These are phyloP conservation scores for Phasia obesa DNA, from an alignment of 2,888 invertebrate genomes.

Conservation along the genomic window DNA sequence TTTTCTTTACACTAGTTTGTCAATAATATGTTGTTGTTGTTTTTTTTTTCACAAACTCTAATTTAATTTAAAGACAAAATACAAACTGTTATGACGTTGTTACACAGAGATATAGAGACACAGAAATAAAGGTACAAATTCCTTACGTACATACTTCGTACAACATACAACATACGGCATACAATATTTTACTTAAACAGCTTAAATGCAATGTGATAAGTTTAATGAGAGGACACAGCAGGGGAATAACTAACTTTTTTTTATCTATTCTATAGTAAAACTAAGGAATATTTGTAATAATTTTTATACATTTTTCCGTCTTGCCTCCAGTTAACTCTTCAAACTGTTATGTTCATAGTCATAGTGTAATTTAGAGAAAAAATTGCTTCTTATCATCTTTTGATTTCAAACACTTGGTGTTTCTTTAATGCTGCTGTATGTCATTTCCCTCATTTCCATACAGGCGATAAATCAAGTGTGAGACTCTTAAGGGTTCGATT, in stretches of 20 bases:
- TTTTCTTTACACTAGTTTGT: conserved; percentile 1
- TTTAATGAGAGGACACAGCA: neutral
- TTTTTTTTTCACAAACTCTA: conserved; percentile 18
- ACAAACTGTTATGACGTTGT: conserved; percentile 30
- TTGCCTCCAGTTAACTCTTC: neutral
- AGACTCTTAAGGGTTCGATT: conserved; percentile 91
- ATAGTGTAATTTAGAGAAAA: neutral
- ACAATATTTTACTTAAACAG: conserved; percentile 19
- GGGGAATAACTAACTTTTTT: neutral
- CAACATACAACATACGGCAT: conserved; percentile 17
- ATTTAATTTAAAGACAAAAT: conserved; percentile 27
- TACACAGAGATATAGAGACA: conserved; percentile 21
- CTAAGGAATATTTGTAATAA: conserved; percentile 12
- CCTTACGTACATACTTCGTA: conserved; percentile 20
- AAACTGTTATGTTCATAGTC: conserved; percentile 16
- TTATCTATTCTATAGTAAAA: conserved; percentile 20
- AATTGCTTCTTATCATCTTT: neutral
- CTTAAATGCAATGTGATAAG: neutral
- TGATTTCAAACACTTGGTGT: neutral
- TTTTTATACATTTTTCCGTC: neutral
- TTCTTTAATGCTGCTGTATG: neutral
- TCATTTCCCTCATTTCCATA: conserved; percentile 84
- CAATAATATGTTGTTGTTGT: conserved; percentile 6
- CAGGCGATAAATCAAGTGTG: conserved; percentile 92
- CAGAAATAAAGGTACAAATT: conserved; percentile 40